Conservation (phyloP, 2,797 vertebrate genomes). For the Spea hammondii region DNA sequence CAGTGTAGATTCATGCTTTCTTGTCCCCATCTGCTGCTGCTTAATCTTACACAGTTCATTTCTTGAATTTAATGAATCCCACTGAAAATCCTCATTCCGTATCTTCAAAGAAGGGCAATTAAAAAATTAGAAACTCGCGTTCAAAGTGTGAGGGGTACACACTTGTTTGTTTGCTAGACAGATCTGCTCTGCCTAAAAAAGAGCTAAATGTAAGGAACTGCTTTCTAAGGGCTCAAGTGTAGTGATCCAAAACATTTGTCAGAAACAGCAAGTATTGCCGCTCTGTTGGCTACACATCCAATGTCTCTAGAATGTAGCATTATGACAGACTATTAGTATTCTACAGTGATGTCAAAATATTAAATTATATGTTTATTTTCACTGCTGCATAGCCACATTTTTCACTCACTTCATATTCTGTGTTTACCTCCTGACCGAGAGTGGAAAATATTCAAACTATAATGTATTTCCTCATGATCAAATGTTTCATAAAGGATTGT, state of each 20-base stretch:
- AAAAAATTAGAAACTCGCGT: slow-evolving; percentile 39
- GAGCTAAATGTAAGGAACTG: slow-evolving; percentile 13
- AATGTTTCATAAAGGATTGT: slow-evolving; percentile 3
- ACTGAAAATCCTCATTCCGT: slow-evolving; percentile 41
- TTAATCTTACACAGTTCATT: slow-evolving; percentile 50
- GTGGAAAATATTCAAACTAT: background rate
- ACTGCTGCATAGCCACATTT: background rate
- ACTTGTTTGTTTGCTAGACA: slow-evolving; percentile 36
- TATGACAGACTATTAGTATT: background rate
- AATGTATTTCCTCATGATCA: background rate
- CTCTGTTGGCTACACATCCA: background rate
- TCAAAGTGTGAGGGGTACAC: slow-evolving; percentile 21
- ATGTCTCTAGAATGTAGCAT: background rate
- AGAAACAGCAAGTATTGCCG: background rate
- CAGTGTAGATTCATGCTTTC: slow-evolving; percentile 22
- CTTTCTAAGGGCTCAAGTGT: background rate
- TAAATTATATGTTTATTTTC: slow-evolving; percentile 6
- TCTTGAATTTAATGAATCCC: slow-evolving; percentile 50
- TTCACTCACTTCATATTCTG: background rate
- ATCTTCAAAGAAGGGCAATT: slow-evolving; percentile 46
- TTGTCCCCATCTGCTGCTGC: slow-evolving; percentile 43
- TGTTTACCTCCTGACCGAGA: background rate
- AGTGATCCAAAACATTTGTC: slow-evolving; percentile 10
- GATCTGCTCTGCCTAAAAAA: slow-evolving; percentile 7
- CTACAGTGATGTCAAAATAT: background rate